Evolutionary conservation across 2,113 vertebrate species (phyloP).

Genomic region (Epinephelus fuscoguttatus): DNA sequence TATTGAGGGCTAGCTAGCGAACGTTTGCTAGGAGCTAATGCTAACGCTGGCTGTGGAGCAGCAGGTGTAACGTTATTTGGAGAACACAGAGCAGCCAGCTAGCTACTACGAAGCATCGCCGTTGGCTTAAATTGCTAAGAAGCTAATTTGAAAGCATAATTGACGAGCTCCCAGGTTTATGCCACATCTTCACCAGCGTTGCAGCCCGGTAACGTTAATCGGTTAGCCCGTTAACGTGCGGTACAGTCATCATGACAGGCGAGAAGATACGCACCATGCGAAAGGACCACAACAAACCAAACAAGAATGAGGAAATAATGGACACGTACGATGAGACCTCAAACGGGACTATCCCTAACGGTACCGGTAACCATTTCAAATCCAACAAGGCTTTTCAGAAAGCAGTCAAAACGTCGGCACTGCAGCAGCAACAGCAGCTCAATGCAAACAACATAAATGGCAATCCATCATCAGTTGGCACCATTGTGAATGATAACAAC

Average conservation of each 20-base stretch:
- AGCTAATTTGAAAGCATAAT: not conserved
- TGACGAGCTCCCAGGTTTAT: not conserved
- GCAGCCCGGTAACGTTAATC: not conserved
- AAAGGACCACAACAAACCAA: constrained; percentile 89
- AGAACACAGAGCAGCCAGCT: not conserved
- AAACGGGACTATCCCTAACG: constrained; percentile 79
- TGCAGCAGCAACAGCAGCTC: constrained; percentile 81
- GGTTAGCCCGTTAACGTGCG: constrained; percentile 8
- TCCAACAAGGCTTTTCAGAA: constrained; percentile 84
- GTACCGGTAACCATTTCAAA: constrained; percentile 74
- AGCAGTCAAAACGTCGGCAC: constrained; percentile 59
- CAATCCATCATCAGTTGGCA: constrained; percentile 53
- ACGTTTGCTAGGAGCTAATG: constrained; percentile 35
- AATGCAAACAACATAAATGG: constrained; percentile 81
- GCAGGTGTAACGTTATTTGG: constrained; percentile 47
- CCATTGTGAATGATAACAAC: constrained; percentile 76
- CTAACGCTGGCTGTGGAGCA: constrained; percentile 31
- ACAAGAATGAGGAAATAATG: constrained; percentile 89
- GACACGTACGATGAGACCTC: constrained; percentile 89
- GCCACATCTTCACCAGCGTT: not conserved
- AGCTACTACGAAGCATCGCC: not conserved
- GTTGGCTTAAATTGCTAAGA: not conserved
- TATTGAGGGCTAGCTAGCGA: constrained; percentile 57
- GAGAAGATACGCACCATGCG: constrained; percentile 92
- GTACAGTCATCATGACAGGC: constrained; percentile 87